Percentiles rank a stretch among this genome's conserved stretches.
Conservation (phyloP, 2,888 invertebrate species). For the Troilus luridus region DNA sequence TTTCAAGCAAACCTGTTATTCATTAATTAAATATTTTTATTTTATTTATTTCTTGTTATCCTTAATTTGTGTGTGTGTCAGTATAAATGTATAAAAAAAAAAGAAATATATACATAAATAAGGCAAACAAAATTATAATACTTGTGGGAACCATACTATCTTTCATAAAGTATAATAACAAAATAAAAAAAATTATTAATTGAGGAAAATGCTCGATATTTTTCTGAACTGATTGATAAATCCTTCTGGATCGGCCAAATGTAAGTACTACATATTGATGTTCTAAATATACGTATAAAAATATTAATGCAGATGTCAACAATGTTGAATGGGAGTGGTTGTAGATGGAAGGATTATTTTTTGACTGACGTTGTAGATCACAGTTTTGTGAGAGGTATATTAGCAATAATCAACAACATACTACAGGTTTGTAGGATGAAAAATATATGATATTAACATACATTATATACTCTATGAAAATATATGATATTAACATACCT, state of each 20-base stretch:
- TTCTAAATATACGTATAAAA: too few species aligned
- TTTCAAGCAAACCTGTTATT: background rate
- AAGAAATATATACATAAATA: background rate
- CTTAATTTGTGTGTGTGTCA: background rate
- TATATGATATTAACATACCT: too few species aligned
- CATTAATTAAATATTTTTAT: background rate
- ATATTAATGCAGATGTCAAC: too few species aligned
- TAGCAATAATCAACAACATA: background rate
- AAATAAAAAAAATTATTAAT: background rate
- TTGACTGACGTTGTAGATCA: background rate
- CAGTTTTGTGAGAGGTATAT: background rate
- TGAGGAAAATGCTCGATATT: background rate
- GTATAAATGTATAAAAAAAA: background rate
- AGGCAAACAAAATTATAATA: background rate
- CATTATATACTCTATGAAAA: background rate
- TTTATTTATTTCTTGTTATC: background rate
- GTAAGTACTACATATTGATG: background rate
- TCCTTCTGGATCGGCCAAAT: background rate
- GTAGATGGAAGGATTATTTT: background rate
- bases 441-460: too few species aligned
- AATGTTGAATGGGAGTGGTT: background rate
- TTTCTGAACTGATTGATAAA: background rate
- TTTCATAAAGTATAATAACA: background rate
- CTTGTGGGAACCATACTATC: background rate
- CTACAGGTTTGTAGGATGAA: too few species aligned